Evolutionary conservation across 1,140 invertebrate species (phyloP).

Genomic region (Drosophila littoralis): DNA sequence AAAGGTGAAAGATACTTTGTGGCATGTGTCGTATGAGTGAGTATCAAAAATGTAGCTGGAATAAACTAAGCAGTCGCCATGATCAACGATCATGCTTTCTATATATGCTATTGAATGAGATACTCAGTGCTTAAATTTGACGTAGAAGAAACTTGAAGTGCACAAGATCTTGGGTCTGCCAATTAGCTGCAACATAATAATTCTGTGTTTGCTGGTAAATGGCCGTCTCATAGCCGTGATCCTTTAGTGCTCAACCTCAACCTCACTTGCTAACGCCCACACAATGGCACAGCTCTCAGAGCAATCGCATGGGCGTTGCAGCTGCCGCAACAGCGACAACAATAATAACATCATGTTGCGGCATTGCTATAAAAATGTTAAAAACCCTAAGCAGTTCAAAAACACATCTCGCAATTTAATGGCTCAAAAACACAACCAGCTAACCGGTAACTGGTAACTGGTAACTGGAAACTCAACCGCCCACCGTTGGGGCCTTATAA

Average conservation of each 20-base stretch:
- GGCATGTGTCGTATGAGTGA: neutral
- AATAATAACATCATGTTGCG: slow-evolving; percentile 38
- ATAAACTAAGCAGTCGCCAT: no score
- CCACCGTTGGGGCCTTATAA: slow-evolving; percentile 37
- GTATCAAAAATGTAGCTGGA: no score
- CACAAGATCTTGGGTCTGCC: neutral
- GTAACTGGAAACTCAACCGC: slow-evolving; percentile 25
- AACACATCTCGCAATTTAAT: slow-evolving; percentile 41
- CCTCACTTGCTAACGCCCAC: slow-evolving; percentile 20
- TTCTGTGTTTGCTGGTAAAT: neutral
- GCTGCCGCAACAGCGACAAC: slow-evolving; percentile 18
- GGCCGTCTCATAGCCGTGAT: neutral
- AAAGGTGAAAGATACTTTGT: slow-evolving; percentile 11
- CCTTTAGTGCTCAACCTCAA: slow-evolving; percentile 8
- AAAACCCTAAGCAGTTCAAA: slow-evolving; percentile 51
- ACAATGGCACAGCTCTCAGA: neutral
- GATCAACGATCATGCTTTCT: no score
- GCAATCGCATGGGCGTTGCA: slow-evolving; percentile 36
- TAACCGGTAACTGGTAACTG: slow-evolving; percentile 17
- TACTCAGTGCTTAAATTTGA: neutral
- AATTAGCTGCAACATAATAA: slow-evolving; percentile 19
- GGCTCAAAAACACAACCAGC: slow-evolving; percentile 21
- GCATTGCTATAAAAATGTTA: slow-evolving; percentile 61
- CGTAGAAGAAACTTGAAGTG: neutral
- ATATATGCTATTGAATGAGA: neutral